phyloP scores from a whole-genome alignment of 2,888 invertebrate genomes.

The Cephus spinipes region DNA sequence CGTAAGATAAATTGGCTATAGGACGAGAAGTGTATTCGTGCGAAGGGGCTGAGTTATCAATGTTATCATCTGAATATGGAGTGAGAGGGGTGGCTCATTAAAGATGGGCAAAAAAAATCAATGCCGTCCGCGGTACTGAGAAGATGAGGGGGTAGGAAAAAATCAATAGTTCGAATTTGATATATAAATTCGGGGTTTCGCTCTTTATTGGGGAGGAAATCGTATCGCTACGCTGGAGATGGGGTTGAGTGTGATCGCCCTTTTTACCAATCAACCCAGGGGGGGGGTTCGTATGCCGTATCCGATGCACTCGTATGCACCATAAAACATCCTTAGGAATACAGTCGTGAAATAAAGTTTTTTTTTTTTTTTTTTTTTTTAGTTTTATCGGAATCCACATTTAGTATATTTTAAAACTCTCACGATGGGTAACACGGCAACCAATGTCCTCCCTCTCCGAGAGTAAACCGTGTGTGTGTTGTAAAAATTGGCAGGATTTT shows the following conservation, averaged over 20 bases:
- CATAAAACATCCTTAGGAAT: too few relatives aligned
- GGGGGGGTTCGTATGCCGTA: not conserved
- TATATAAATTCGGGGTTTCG: conserved; percentile 58
- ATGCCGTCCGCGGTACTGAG: conserved; percentile 18
- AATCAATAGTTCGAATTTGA: conserved; percentile 64
- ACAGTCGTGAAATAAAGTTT: too few relatives aligned
- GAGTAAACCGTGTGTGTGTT: too few relatives aligned
- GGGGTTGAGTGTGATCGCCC: conserved; percentile 58
- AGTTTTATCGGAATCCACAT: too few relatives aligned
- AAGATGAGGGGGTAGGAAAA: conserved; percentile 21
- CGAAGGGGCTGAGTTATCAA: too few relatives aligned
- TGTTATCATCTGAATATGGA: too few relatives aligned
- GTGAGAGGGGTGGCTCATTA: conserved; percentile 15
- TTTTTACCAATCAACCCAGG: conserved; percentile 48
- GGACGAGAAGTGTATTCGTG: not conserved
- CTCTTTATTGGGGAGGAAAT: conserved; percentile 29
- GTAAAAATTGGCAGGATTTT: conserved; percentile 58
- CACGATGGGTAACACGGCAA: too few relatives aligned
- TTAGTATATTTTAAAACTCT: too few relatives aligned
- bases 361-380: too few relatives aligned
- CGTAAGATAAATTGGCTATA: not conserved
- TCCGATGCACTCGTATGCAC: too few relatives aligned
- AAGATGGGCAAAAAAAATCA: conserved; percentile 55
- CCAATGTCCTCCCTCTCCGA: too few relatives aligned
- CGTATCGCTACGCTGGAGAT: conserved; percentile 39